phyloP scores from a whole-genome alignment of 37 sponge, comb jelly and placozoan genomes.

The Geodia barretti region DNA sequence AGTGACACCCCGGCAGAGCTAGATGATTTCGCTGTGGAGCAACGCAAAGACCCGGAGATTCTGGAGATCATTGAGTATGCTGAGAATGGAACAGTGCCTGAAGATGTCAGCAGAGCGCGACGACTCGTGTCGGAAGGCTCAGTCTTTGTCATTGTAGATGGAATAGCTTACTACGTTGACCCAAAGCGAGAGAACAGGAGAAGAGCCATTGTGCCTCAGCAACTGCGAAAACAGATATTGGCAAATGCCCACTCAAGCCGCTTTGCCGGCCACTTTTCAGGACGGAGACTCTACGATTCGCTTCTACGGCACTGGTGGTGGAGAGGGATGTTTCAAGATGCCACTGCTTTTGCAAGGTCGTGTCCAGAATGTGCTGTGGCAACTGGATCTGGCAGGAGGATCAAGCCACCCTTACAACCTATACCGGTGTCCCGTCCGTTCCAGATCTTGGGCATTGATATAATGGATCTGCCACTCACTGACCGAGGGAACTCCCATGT shows the following conservation, averaged over 20 bases:
- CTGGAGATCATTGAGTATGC: slow-evolving; percentile 29
- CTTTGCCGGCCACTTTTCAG: slow-evolving; percentile 68
- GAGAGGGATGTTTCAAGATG: slow-evolving; percentile 57
- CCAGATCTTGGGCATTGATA: slow-evolving; percentile 59
- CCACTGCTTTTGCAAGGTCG: not conserved
- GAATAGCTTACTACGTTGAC: slow-evolving; percentile 50
- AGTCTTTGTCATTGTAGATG: slow-evolving; percentile 32
- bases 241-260: slow-evolving; percentile 42
- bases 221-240: slow-evolving; percentile 33
- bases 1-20: too few relatives aligned
- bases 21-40: too few relatives aligned
- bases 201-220: slow-evolving; percentile 52
- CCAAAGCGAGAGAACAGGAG: slow-evolving; percentile 26
- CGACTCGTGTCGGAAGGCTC: slow-evolving; percentile 18
- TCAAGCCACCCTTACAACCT: slow-evolving; percentile 54
- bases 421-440: slow-evolving; percentile 61
- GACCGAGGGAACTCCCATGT: too few relatives aligned
- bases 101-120: slow-evolving; percentile 1
- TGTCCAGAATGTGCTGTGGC: slow-evolving; percentile 68
- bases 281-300: slow-evolving; percentile 21
- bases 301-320: slow-evolving; percentile 50
- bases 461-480: too few relatives aligned
- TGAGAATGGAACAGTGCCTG: slow-evolving; percentile 42
- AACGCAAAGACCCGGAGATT: slow-evolving; percentile 50
- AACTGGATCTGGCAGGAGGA: not conserved